A percentile compares a stretch with the other conserved stretches of the same genome.
phyloP scores from a whole-genome alignment of 92 coral and sea anemone genomes.

The Umimayanthus kanabou region DNA sequence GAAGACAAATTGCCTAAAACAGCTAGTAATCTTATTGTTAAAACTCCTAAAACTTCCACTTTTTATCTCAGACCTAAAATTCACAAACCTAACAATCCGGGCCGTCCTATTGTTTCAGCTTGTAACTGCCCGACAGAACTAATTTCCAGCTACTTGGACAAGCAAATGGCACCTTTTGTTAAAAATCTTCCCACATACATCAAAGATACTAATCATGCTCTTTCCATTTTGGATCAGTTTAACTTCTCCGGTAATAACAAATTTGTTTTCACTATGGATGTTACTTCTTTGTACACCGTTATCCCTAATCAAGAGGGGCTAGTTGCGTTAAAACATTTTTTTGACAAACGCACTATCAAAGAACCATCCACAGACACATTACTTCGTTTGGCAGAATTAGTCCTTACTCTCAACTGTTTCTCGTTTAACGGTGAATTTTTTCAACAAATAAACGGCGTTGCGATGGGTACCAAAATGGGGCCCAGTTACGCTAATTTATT shows the following conservation, averaged over 20 bases:
- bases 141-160: constrained; percentile 25
- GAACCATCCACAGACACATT: not conserved
- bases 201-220: constrained; percentile 59
- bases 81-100: constrained; percentile 49
- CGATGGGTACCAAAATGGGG: constrained; percentile 50
- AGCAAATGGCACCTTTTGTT: constrained; percentile 44
- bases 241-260: not conserved
- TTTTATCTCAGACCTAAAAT: constrained; percentile 47
- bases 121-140: constrained; percentile 56
- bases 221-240: constrained; percentile 31
- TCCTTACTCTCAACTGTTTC: not conserved
- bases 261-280: too few species aligned
- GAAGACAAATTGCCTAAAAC: constrained; percentile 36
- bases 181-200: constrained; percentile 43
- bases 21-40: constrained; percentile 39
- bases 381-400: too few species aligned
- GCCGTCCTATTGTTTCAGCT: constrained; percentile 49
- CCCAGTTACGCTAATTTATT: constrained; percentile 55
- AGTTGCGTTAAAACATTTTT: too few species aligned
- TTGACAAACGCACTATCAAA: not conserved
- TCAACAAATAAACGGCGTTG: constrained; percentile 36
- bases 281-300: too few species aligned
- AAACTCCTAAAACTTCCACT: constrained; percentile 44
- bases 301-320: too few species aligned
- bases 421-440: constrained; percentile 17